Evolutionary conservation across 2,113 vertebrate genomes (phyloP).

Genomic region (Podarcis cretensis): DNA sequence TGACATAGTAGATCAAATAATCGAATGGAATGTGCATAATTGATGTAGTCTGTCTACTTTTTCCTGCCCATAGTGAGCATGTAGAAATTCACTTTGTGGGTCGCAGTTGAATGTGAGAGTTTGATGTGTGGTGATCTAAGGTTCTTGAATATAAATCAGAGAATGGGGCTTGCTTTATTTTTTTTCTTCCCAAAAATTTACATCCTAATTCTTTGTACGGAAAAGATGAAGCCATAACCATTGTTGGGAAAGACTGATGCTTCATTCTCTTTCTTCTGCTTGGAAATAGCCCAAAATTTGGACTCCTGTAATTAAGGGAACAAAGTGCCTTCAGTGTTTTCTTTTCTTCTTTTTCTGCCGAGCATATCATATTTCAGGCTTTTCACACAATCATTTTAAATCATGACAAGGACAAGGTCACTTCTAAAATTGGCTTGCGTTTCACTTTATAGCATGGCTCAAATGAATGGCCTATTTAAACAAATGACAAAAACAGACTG

Average conservation of each 20-base stretch:
- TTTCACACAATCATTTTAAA: constrained; percentile 25
- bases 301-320: neutral
- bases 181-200: neutral
- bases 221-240: neutral
- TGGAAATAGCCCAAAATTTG: neutral
- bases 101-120: neutral
- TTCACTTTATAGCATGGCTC: constrained; percentile 6
- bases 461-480: constrained; percentile 4
- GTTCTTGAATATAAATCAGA: neutral
- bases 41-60: neutral
- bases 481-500: constrained; percentile 16
- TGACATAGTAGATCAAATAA: neutral
- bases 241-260: neutral
- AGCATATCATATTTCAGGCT: neutral
- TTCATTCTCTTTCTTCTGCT: neutral
- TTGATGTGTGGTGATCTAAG: neutral
- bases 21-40: neutral
- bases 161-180: neutral
- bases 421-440: constrained; percentile 5
- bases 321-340: neutral
- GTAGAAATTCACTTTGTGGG: neutral
- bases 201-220: neutral
- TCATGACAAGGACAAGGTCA: constrained; percentile 1
- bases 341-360: neutral
- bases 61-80: neutral